Evolutionary conservation across 1,140 invertebrate species (phyloP).

Genomic region (Pissodes strobi): DNA sequence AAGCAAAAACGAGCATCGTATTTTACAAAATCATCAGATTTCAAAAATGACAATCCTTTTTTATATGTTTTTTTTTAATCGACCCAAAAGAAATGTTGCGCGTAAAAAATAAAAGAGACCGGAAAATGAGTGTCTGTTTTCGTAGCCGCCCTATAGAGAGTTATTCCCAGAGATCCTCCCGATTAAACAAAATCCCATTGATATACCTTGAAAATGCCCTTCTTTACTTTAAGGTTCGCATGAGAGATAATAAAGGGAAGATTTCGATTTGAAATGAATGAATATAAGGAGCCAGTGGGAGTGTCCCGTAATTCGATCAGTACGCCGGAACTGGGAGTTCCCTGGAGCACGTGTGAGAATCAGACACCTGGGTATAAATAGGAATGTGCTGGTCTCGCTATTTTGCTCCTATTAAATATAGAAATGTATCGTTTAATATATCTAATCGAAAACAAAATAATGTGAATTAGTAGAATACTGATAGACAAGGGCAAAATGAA

Average conservation of each 20-base stretch:
- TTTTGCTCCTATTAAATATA: too few species aligned
- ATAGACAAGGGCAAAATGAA: too few species aligned
- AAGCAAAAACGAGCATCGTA: too few species aligned
- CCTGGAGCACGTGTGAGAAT: slow-evolving; percentile 49
- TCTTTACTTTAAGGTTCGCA: slow-evolving; percentile 24
- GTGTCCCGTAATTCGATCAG: slow-evolving; percentile 46
- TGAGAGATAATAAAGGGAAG: slow-evolving; percentile 34
- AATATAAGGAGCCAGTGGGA: slow-evolving; percentile 35
- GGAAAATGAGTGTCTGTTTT: slow-evolving; percentile 36
- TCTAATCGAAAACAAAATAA: too few species aligned
- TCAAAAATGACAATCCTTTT: neutral
- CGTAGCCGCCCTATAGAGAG: slow-evolving; percentile 11
- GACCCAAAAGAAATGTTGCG: neutral
- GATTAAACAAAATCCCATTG: slow-evolving; percentile 36
- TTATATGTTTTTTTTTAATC: neutral
- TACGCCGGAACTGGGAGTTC: slow-evolving; percentile 50
- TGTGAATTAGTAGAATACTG: too few species aligned
- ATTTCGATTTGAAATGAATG: slow-evolving; percentile 29
- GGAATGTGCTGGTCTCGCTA: slow-evolving; percentile 9
- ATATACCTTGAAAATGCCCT: slow-evolving; percentile 25
- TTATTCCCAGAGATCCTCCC: slow-evolving; percentile 26
- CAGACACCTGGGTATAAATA: slow-evolving; percentile 43
- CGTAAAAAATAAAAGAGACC: slow-evolving; percentile 10
- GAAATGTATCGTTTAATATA: too few species aligned
- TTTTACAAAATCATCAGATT: too few species aligned